Base-by-base conservation (phyloP, 2,888 invertebrate genomes). In the Acrobasis repandana region DNA sequence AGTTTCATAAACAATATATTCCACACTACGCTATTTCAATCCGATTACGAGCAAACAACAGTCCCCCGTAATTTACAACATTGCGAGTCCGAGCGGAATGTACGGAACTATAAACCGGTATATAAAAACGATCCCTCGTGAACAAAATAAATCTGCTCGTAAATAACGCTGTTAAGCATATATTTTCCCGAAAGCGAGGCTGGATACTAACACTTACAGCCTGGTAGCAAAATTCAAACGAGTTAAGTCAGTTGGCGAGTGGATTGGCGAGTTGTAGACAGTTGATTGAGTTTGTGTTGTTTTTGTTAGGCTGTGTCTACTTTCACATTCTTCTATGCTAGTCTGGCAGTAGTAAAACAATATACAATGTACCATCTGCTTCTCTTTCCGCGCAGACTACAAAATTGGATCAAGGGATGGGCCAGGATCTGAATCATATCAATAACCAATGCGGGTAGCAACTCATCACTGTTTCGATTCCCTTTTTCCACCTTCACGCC, bases 101-200 rank as follows among this genome's bases (percentile, higher is more conserved):
- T 65, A 62, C 65, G 64, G 61, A 63, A 63, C 63, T 63, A 72
- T 74, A 73, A 72, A 74, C 70, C 70, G 69, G 70, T 70, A 66
- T 69, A 72, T 71, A 69, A 70, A 69, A 76, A 72, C 70, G 69
- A 68, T 71, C 68, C 69, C 67, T 67, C 69, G 75, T 76, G 73
- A 80, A 75, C 78, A 76, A 79, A 81, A 85, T 86, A 83, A 85
- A 87, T 85, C 83, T 75, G 68, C 70, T 74, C 71, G 75, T 83
- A 85, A 85, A 86, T 86, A 86, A 84, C 78, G 72, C 78, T 78
- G 83, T 86, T 87, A 86, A 79, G 81, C 77, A 82, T 83, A 81
- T 82, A 82, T 85, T 79, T 77, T 79, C 76, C 74, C 70, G 75
- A 80, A 79, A 68, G 75, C 70, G 69, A 77, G 74, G 73, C 77